phyloP scores from a whole-genome alignment of 1,140 invertebrate species.

The Tetramorium parvispinum region DNA sequence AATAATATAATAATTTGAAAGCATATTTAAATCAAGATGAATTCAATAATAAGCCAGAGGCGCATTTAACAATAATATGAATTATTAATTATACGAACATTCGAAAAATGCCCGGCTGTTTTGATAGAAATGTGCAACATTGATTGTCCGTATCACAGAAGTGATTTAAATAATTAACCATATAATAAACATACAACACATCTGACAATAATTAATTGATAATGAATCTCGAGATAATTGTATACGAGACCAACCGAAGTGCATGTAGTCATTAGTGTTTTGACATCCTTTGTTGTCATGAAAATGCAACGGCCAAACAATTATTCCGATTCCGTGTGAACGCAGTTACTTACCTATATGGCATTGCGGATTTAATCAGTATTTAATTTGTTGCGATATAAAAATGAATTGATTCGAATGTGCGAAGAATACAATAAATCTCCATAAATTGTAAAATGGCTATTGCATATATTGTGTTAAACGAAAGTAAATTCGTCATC shows the following conservation, averaged over 20 bases:
- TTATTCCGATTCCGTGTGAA: conserved; percentile 6
- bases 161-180: conserved; percentile 43
- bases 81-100: not conserved
- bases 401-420: not conserved
- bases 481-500: not conserved
- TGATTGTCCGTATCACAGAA: not conserved
- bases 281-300: not conserved
- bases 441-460: not conserved
- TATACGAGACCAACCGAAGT: conserved; percentile 48
- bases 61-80: not conserved
- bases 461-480: conserved; percentile 13
- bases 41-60: not conserved
- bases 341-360: not conserved
- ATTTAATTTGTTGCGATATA: not conserved
- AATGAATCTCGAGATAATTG: conserved; percentile 45
- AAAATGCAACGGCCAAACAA: conserved; percentile 17
- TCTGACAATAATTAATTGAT: conserved; percentile 72
- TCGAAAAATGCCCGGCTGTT: not conserved
- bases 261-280: conserved; percentile 1
- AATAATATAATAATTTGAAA: conserved; percentile 4
- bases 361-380: not conserved
- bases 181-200: conserved; percentile 58
- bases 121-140: conserved; percentile 15
- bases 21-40: not conserved
- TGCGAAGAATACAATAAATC: not conserved